Conservation (phyloP, 2,797 vertebrate species). For the Calcarius lapponicus region DNA sequence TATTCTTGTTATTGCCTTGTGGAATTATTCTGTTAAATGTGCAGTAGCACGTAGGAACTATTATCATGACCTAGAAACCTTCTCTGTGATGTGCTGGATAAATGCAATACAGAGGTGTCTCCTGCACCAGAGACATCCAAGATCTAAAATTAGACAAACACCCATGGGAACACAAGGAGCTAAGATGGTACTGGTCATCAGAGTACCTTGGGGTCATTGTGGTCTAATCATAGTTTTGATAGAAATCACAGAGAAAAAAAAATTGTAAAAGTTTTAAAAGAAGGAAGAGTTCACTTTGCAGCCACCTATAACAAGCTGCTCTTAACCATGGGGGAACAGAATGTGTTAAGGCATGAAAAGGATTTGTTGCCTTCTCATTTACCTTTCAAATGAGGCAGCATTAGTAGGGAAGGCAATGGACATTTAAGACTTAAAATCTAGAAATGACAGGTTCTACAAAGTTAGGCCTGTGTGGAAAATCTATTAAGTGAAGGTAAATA, state of each 20-base stretch:
- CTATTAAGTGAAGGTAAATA: background rate
- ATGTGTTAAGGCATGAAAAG: background rate
- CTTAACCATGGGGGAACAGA: background rate
- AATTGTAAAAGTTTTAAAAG: background rate
- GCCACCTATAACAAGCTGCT: background rate
- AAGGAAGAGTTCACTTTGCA: background rate
- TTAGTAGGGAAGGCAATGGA: background rate
- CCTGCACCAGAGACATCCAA: background rate
- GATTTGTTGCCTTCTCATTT: slow-evolving; percentile 12
- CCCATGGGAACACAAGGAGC: background rate
- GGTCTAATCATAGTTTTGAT: background rate
- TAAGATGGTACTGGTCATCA: background rate
- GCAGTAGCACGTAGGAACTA: background rate
- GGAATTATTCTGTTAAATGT: background rate
- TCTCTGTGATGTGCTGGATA: background rate
- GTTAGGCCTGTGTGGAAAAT: background rate
- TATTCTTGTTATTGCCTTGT: background rate
- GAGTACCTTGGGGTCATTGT: background rate
- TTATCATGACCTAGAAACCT: slow-evolving; percentile 3
- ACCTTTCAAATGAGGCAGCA: slow-evolving; percentile 6
- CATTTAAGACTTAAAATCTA: background rate
- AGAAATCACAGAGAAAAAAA: background rate
- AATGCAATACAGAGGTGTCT: background rate
- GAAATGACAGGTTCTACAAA: background rate
- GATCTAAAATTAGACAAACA: background rate